Percentiles rank a stretch among this genome's conserved stretches.
Evolutionary conservation across 2,797 vertebrate genomes (phyloP).

Genomic region (Danio albolineatus): DNA sequence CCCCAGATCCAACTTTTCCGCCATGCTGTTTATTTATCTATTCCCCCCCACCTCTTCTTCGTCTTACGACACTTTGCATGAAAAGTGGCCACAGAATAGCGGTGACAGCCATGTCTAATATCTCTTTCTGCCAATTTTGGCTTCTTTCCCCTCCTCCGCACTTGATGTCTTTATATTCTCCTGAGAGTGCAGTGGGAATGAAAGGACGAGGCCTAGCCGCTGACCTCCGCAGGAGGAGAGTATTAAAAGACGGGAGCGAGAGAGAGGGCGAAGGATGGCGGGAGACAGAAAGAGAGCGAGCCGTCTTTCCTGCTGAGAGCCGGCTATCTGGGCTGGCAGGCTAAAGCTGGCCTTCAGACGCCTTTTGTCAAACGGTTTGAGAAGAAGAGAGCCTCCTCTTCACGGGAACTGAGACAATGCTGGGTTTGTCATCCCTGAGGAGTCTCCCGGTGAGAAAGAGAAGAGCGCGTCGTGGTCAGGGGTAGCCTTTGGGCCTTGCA

Average conservation of each 20-base stretch:
- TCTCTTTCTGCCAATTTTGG: slow-evolving; percentile 93
- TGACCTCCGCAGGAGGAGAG: slow-evolving; percentile 92
- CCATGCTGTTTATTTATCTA: slow-evolving; percentile 85
- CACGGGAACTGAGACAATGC: slow-evolving; percentile 90
- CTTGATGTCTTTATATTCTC: slow-evolving; percentile 98
- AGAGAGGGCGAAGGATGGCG: slow-evolving; percentile 57
- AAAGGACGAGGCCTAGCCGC: slow-evolving; percentile 83
- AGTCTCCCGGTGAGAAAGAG: slow-evolving; percentile 89
- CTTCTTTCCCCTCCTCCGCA: slow-evolving; percentile 81
- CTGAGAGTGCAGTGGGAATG: slow-evolving; percentile 87
- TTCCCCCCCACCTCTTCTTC: slow-evolving; percentile 61
- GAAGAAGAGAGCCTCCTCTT: slow-evolving; percentile 91
- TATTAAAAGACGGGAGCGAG: slow-evolving; percentile 73
- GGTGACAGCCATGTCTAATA: slow-evolving; percentile 99
- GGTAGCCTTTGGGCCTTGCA: slow-evolving; percentile 85
- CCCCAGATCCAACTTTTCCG: slow-evolving; percentile 80
- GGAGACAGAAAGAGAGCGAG: slow-evolving; percentile 65
- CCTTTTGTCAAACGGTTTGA: slow-evolving; percentile 86
- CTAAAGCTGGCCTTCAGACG: slow-evolving; percentile 91
- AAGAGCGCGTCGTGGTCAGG: slow-evolving; percentile 85
- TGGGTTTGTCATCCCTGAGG: slow-evolving; percentile 87
- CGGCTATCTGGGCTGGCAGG: slow-evolving; percentile 87
- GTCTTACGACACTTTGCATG: slow-evolving; percentile 66
- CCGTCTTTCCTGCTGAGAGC: slow-evolving; percentile 84
- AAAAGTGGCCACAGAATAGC: slow-evolving; percentile 84